Evolutionary conservation across 2,888 invertebrate species (phyloP).

Genomic region (Thymelicus sylvestris): DNA sequence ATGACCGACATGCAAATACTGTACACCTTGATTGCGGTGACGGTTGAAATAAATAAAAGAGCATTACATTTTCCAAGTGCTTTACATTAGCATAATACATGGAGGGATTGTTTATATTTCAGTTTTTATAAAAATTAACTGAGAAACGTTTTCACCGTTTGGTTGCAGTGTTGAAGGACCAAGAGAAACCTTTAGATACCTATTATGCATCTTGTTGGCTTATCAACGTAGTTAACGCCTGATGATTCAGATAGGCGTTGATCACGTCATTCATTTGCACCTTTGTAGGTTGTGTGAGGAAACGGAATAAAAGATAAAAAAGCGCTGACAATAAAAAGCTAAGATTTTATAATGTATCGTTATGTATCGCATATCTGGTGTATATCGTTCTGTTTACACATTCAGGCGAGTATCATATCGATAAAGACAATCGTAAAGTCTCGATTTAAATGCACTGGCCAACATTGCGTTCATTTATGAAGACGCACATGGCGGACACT

Average conservation of each 20-base stretch:
- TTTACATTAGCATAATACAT: conserved; percentile 33
- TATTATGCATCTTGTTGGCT: not conserved
- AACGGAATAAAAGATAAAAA: conserved; percentile 18
- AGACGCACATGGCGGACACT: conserved; percentile 45
- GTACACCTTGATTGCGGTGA: conserved; percentile 49
- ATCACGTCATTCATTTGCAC: not conserved
- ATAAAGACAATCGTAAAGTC: conserved; percentile 74
- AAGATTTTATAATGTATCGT: conserved; percentile 52
- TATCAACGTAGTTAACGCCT: not conserved
- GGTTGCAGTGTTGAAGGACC: not conserved
- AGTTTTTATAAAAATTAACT: conserved; percentile 14
- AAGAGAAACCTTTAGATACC: too few relatives aligned
- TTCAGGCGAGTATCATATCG: conserved; percentile 56
- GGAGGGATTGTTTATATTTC: conserved; percentile 29
- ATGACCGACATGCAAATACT: conserved; percentile 55
- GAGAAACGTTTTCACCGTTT: not conserved
- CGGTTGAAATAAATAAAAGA: conserved; percentile 29
- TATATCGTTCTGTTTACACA: conserved; percentile 58
- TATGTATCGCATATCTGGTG: conserved; percentile 50
- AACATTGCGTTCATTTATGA: conserved; percentile 58
- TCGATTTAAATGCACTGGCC: conserved; percentile 66
- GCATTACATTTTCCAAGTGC: conserved; percentile 18
- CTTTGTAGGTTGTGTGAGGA: not conserved
- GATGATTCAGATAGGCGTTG: not conserved
- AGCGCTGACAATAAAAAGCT: conserved; percentile 42